Percentiles rank a stretch among this genome's conserved stretches.
Conservation (phyloP, 2,888 invertebrate genomes). For the Sinentomon sp. region DNA sequence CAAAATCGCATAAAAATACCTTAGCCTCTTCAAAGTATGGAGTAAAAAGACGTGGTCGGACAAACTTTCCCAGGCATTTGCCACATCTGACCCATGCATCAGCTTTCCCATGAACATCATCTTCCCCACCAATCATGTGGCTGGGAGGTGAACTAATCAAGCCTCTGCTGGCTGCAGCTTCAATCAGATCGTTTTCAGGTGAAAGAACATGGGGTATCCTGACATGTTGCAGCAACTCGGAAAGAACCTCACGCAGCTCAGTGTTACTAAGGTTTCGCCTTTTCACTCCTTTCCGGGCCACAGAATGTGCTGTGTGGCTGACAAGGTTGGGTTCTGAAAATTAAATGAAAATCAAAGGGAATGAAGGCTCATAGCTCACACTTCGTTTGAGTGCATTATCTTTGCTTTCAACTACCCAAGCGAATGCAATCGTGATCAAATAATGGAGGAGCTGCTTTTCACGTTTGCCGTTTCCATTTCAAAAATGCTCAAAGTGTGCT, state of each 20-base stretch:
- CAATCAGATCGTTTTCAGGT: constrained; percentile 44
- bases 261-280: constrained; percentile 53
- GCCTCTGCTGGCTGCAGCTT: too few species aligned
- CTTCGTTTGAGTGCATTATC: too few species aligned
- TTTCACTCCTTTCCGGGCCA: constrained; percentile 53
- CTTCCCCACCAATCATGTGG: constrained; percentile 49
- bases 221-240: constrained; percentile 53
- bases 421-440: too few species aligned
- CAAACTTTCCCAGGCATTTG: constrained; percentile 24
- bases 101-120: constrained; percentile 19
- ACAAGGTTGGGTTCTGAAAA: constrained; percentile 55
- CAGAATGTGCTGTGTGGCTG: constrained; percentile 76
- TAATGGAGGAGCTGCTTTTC: too few species aligned
- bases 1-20: constrained; percentile 22
- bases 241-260: constrained; percentile 54
- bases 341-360: background rate
- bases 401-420: too few species aligned
- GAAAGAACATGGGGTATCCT: constrained; percentile 73
- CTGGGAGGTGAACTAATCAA: too few species aligned
- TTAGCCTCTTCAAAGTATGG: constrained; percentile 87
- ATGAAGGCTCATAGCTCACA: too few species aligned
- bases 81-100: constrained; percentile 55
- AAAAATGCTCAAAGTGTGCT: too few species aligned
- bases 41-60: constrained; percentile 68
- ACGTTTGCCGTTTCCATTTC: too few species aligned